Evolutionary conservation across 2,797 vertebrate genomes (phyloP).

Genomic region (Sebastes trivittatus): DNA sequence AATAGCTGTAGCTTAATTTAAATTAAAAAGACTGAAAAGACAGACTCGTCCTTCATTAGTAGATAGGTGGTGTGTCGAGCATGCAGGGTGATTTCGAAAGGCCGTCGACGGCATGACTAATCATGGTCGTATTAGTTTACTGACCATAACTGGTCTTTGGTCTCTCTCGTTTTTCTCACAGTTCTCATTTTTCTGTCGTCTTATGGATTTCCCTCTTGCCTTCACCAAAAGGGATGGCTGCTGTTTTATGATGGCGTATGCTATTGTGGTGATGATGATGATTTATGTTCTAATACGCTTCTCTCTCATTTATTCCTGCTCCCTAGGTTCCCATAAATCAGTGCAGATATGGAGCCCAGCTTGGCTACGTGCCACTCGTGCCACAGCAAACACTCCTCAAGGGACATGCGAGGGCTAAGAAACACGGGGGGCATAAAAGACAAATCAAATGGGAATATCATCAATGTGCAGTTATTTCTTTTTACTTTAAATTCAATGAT

Average conservation of each 20-base stretch:
- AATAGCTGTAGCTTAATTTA: background rate
- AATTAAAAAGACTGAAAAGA: background rate
- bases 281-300: constrained; percentile 72
- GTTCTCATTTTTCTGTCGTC: constrained; percentile 72
- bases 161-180: constrained; percentile 75
- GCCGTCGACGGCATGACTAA: constrained; percentile 69
- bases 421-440: constrained; percentile 10
- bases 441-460: constrained; percentile 33
- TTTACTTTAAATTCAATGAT: constrained; percentile 26
- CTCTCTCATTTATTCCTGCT: constrained; percentile 60
- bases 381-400: constrained; percentile 52
- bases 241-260: constrained; percentile 65
- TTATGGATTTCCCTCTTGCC: constrained; percentile 30
- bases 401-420: constrained; percentile 44
- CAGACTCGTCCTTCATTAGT: background rate
- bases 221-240: constrained; percentile 52
- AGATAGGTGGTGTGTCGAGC: background rate
- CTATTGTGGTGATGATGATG: constrained; percentile 72
- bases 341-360: constrained; percentile 30
- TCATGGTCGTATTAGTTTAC: constrained; percentile 68
- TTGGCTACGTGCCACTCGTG: constrained; percentile 58
- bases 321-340: constrained; percentile 73
- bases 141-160: constrained; percentile 63
- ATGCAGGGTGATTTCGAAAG: constrained; percentile 27
- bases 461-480: constrained; percentile 13